Percentiles rank a stretch among this genome's conserved stretches.
Evolutionary conservation across 2,888 invertebrate genomes (phyloP).

Genomic region (Venusia cambrica): DNA sequence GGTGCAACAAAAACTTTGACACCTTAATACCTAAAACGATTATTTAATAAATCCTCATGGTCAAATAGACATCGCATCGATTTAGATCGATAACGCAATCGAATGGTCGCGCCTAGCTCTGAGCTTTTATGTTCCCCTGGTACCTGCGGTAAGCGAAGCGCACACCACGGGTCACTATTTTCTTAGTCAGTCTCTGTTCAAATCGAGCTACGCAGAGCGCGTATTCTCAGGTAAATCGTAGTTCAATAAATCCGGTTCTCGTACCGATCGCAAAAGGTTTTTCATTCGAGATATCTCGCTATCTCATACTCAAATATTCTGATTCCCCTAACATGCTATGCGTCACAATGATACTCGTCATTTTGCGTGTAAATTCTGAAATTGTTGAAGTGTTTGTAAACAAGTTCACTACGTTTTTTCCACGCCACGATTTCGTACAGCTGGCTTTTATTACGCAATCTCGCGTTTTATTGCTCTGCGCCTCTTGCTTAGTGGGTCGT

Average conservation of each 20-base stretch:
- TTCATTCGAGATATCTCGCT: too few relatives aligned
- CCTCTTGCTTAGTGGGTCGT: slow-evolving; percentile 50
- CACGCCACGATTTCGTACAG: slow-evolving; percentile 52
- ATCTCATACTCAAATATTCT: too few relatives aligned
- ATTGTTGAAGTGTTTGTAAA: slow-evolving; percentile 58
- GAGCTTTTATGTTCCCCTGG: slow-evolving; percentile 17
- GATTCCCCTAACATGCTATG: too few relatives aligned
- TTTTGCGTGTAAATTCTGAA: too few relatives aligned
- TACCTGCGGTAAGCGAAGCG: slow-evolving; percentile 8
- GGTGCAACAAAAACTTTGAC: slow-evolving; percentile 66
- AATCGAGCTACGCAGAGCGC: too few relatives aligned
- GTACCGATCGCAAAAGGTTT: too few relatives aligned
- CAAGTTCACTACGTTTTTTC: slow-evolving; percentile 54
- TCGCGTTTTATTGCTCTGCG: slow-evolving; percentile 50
- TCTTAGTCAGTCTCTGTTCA: too few relatives aligned
- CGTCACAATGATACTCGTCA: too few relatives aligned
- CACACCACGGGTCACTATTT: too few relatives aligned
- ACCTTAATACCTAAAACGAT: slow-evolving; percentile 54
- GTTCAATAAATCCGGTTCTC: too few relatives aligned
- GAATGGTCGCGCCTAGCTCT: slow-evolving; percentile 4
- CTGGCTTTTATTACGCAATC: slow-evolving; percentile 62
- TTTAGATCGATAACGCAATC: slow-evolving; percentile 3
- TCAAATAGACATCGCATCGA: slow-evolving; percentile 14
- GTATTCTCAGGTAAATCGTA: too few relatives aligned
- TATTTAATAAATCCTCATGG: slow-evolving; percentile 52